Conservation (phyloP, 2,888 invertebrate genomes). For the Dynastes maya region DNA sequence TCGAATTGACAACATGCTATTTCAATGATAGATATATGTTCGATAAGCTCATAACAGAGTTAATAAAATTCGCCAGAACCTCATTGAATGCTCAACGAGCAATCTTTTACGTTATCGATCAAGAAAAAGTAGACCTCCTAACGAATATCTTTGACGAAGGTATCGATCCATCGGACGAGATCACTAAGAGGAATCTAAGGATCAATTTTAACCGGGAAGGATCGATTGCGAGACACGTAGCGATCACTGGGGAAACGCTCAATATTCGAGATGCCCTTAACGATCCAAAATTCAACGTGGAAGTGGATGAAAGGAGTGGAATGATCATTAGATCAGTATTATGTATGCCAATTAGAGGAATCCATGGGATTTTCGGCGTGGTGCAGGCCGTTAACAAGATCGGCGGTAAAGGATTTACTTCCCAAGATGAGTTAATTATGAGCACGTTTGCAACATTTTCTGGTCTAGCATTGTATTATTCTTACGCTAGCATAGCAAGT, state of each 20-base stretch:
- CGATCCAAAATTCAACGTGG: constrained; percentile 73
- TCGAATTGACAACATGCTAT: constrained; percentile 69
- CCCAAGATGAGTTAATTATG: constrained; percentile 74
- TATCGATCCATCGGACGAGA: constrained; percentile 63
- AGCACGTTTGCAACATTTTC: constrained; percentile 75
- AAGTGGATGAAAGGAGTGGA: constrained; percentile 73
- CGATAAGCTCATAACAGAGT: constrained; percentile 76
- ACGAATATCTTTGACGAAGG: constrained; percentile 78
- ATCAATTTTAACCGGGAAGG: constrained; percentile 71
- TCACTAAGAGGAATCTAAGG: constrained; percentile 72
- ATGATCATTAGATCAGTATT: constrained; percentile 74
- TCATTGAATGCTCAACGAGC: constrained; percentile 75
- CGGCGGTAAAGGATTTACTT: constrained; percentile 70
- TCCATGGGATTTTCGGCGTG: constrained; percentile 71
- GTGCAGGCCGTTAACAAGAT: constrained; percentile 75
- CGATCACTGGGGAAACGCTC: constrained; percentile 70
- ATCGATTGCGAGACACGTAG: constrained; percentile 74
- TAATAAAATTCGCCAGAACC: constrained; percentile 75
- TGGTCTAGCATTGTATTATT: constrained; percentile 75
- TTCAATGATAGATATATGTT: constrained; percentile 74
- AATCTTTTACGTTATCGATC: constrained; percentile 74
- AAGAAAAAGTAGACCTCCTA: constrained; percentile 68
- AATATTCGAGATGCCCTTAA: constrained; percentile 75
- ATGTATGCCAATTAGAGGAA: constrained; percentile 73
- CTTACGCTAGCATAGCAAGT: constrained; percentile 72